Conservation (phyloP, 1,140 invertebrate species). For the Lithobius niger region DNA sequence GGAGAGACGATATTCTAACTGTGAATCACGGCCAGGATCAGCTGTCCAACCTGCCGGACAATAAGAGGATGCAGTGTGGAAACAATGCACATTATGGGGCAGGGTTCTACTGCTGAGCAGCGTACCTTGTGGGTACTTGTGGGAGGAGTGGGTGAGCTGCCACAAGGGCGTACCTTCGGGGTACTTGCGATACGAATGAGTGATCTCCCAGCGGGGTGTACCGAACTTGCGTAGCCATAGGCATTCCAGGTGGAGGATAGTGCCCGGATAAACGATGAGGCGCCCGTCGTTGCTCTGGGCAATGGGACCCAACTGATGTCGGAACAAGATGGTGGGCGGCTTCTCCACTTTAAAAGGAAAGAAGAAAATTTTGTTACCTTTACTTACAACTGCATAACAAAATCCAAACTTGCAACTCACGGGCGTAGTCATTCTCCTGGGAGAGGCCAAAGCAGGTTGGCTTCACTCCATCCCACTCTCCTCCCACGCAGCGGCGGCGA, state of each 20-base stretch:
- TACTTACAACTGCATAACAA: neutral
- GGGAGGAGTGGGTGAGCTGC: neutral
- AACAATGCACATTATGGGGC: neutral
- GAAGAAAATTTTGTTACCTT: neutral
- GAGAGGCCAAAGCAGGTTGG: slow-evolving; percentile 64
- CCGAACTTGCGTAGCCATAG: slow-evolving; percentile 69
- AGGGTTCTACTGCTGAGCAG: neutral
- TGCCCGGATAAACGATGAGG: slow-evolving; percentile 67
- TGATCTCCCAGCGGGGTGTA: slow-evolving; percentile 66
- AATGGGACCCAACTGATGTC: slow-evolving; percentile 63
- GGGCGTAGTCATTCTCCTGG: slow-evolving; percentile 69
- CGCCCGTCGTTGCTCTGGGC: slow-evolving; percentile 73
- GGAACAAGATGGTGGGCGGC: slow-evolving; percentile 66
- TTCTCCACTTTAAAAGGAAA: slow-evolving; percentile 50
- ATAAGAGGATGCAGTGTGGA: neutral
- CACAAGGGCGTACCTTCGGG: slow-evolving; percentile 38
- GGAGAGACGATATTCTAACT: slow-evolving; percentile 64
- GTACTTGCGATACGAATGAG: slow-evolving; percentile 50
- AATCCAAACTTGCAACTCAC: too few relatives aligned
- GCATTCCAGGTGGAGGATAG: slow-evolving; percentile 71
- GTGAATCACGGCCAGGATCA: slow-evolving; percentile 57
- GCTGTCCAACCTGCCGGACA: slow-evolving; percentile 48
- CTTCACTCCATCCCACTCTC: slow-evolving; percentile 61
- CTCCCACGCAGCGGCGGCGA: slow-evolving; percentile 49
- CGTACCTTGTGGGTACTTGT: neutral